These are phyloP conservation scores for Drosophila subquinaria DNA, from an alignment of 2,888 invertebrate genomes.

Conservation along the genomic window DNA sequence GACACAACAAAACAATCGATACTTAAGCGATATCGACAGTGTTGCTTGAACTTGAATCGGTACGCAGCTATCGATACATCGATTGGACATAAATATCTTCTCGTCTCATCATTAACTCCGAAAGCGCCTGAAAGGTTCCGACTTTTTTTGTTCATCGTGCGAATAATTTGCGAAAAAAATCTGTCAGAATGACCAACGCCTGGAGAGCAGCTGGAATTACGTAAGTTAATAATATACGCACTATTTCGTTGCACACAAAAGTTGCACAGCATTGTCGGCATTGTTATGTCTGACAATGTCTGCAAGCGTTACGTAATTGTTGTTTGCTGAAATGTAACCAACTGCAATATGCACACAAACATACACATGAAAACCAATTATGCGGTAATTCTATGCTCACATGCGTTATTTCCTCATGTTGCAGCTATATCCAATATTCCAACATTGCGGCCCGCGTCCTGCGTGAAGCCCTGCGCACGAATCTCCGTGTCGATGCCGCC, in stretches of 20 bases:
- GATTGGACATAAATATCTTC: constrained; percentile 14
- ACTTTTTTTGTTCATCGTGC: constrained; percentile 38
- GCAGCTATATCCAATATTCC: constrained; percentile 97
- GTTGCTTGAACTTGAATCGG: neutral
- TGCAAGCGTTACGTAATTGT: constrained; percentile 68
- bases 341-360: constrained; percentile 4
- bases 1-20: constrained; percentile 14
- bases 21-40: neutral
- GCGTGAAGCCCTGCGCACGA: constrained; percentile 92
- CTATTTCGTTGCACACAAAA: no score
- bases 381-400: constrained; percentile 6
- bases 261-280: neutral
- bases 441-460: constrained; percentile 95
- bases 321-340: constrained; percentile 31
- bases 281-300: neutral
- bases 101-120: constrained; percentile 35
- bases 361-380: neutral
- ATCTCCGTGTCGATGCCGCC: constrained; percentile 90
- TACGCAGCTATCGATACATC: constrained; percentile 4
- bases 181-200: constrained; percentile 88
- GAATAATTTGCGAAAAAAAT: constrained; percentile 46
- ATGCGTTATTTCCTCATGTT: constrained; percentile 13
- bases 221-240: constrained; percentile 87
- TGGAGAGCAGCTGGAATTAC: constrained; percentile 95
- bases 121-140: constrained; percentile 46